Conservation (phyloP, 2,797 vertebrate genomes). For the Lagodon rhomboides region DNA sequence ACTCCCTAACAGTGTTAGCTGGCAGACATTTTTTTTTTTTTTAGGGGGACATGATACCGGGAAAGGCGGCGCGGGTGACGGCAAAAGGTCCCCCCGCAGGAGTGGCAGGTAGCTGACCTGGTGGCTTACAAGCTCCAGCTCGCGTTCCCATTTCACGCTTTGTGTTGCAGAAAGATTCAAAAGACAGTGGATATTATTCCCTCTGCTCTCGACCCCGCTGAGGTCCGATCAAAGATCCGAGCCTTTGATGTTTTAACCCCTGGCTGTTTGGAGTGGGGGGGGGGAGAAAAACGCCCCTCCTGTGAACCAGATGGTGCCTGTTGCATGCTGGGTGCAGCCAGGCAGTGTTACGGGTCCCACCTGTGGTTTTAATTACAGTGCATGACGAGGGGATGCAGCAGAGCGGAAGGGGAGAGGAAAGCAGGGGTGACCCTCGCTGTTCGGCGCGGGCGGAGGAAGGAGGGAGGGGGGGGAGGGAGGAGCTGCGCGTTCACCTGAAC, state of each 20-base stretch:
- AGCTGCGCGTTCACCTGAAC: slow-evolving; percentile 41
- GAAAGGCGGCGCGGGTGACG: slow-evolving; percentile 52
- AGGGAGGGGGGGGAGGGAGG: neutral
- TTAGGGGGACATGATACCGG: slow-evolving; percentile 55
- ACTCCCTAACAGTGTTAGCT: slow-evolving; percentile 58
- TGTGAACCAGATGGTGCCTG: slow-evolving; percentile 87
- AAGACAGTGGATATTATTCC: slow-evolving; percentile 78
- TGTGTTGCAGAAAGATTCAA: slow-evolving; percentile 82
- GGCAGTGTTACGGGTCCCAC: slow-evolving; percentile 82
- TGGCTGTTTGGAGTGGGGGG: slow-evolving; percentile 71
- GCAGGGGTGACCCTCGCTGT: slow-evolving; percentile 80
- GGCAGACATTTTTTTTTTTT: slow-evolving; percentile 47
- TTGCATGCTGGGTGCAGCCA: slow-evolving; percentile 85
- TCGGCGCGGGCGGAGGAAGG: slow-evolving; percentile 26
- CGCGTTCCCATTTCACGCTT: slow-evolving; percentile 82
- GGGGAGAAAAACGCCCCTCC: slow-evolving; percentile 65
- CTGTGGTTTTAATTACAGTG: slow-evolving; percentile 89
- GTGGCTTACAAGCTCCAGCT: slow-evolving; percentile 62
- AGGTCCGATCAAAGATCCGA: slow-evolving; percentile 83
- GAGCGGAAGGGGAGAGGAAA: slow-evolving; percentile 75
- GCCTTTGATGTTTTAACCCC: slow-evolving; percentile 87
- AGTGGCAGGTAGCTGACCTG: slow-evolving; percentile 65
- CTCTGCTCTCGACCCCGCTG: slow-evolving; percentile 68
- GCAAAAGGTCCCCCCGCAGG: slow-evolving; percentile 53
- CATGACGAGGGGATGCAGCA: slow-evolving; percentile 76